These are phyloP conservation scores for Chirona hameri DNA, from an alignment of 2,888 invertebrate genomes.

Conservation along the genomic window DNA sequence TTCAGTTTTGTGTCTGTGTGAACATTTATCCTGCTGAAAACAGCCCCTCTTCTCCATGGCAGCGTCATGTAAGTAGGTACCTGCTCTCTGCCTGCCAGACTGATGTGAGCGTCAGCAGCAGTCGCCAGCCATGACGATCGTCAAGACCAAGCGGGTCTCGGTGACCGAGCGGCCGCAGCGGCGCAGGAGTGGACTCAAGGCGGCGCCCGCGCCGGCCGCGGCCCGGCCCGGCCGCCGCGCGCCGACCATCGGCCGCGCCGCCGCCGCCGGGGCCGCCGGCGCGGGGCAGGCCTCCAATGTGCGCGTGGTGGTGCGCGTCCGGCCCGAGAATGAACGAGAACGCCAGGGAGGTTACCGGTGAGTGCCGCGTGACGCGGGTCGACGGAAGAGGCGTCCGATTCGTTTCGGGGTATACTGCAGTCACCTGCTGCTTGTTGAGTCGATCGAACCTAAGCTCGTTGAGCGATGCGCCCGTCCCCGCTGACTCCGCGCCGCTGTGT, in stretches of 20 bases:
- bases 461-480: no score
- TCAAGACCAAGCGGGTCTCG: not conserved
- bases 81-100: no score
- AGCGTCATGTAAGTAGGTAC: no score
- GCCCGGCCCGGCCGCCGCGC: not conserved
- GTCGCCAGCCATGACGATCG: not conserved
- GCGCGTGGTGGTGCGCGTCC: slow-evolving; percentile 76
- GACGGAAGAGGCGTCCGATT: not conserved
- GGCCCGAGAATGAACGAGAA: slow-evolving; percentile 73
- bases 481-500: no score
- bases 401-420: no score
- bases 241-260: not conserved
- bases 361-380: slow-evolving; percentile 13
- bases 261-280: slow-evolving; percentile 36
- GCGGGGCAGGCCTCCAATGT: slow-evolving; percentile 55
- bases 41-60: no score
- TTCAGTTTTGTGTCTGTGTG: no score
- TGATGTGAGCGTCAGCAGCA: no score
- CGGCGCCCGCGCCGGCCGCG: not conserved
- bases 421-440: no score
- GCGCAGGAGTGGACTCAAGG: slow-evolving; percentile 1
- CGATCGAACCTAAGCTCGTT: no score
- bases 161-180: slow-evolving; percentile 1
- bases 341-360: slow-evolving; percentile 44
- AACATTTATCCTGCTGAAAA: no score